These are phyloP conservation scores for Fregetta grallaria DNA, from an alignment of 2,113 vertebrate genomes.

Conservation along the genomic window DNA sequence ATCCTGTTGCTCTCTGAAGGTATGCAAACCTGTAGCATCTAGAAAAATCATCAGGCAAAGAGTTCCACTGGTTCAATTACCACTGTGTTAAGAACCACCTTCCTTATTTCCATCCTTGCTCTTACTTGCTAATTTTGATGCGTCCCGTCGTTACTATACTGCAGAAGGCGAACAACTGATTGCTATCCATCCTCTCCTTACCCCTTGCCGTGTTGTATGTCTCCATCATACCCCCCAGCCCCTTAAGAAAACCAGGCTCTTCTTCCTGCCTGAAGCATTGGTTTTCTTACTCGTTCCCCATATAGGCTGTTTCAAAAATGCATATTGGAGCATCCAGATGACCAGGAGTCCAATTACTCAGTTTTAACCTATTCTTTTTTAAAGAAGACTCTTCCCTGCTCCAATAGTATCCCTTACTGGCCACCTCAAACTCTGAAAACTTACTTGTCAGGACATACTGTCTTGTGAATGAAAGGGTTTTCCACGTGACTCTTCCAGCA, in stretches of 20 bases:
- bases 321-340: neutral
- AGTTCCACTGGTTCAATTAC: neutral
- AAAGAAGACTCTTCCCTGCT: neutral
- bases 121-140: neutral
- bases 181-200: neutral
- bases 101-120: neutral
- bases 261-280: neutral
- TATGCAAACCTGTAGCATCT: neutral
- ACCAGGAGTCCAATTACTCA: neutral
- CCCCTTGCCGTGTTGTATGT: neutral
- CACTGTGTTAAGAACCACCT: neutral
- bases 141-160: neutral
- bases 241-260: neutral
- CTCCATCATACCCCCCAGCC: no score
- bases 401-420: neutral
- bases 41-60: neutral
- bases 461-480: neutral
- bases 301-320: neutral
- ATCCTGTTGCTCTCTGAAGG: neutral
- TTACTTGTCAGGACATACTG: neutral
- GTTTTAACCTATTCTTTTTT: neutral
- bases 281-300: neutral
- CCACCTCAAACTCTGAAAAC: neutral
- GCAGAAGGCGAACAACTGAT: neutral
- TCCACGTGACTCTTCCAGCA: neutral